These are phyloP conservation scores for Apis laboriosa DNA, from an alignment of 1,140 invertebrate species.

Conservation along the genomic window DNA sequence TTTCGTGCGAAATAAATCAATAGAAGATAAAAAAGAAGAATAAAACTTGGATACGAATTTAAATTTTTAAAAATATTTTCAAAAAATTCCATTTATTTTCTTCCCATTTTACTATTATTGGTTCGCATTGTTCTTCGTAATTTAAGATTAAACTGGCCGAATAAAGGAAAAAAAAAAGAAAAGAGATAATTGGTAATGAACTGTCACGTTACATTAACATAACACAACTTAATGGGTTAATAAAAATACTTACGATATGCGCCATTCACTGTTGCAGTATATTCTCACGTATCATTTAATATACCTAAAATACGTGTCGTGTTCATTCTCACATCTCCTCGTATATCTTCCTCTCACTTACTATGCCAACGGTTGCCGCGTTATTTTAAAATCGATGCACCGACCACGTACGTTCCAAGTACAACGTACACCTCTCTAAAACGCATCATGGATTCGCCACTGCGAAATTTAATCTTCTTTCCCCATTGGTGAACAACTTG, in stretches of 20 bases:
- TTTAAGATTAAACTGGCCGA: too few relatives aligned
- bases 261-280: background rate
- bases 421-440: background rate
- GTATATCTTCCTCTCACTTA: background rate
- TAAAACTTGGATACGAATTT: too few relatives aligned
- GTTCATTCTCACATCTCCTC: too few relatives aligned
- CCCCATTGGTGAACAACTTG: background rate
- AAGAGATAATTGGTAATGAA: too few relatives aligned
- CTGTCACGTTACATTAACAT: too few relatives aligned
- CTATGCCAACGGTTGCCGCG: background rate
- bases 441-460: background rate
- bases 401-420: background rate
- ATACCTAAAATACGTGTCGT: background rate
- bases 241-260: background rate
- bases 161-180: too few relatives aligned
- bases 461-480: conserved; percentile 23
- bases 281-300: background rate
- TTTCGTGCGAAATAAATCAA: background rate
- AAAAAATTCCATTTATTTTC: too few relatives aligned
- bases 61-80: too few relatives aligned
- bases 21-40: background rate
- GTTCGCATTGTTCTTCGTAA: too few relatives aligned
- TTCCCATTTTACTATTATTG: too few relatives aligned
- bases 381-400: conserved; percentile 7
- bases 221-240: too few relatives aligned